These are phyloP conservation scores for Hippocampus zosterae DNA, from an alignment of 2,113 vertebrate species.

Conservation along the genomic window DNA sequence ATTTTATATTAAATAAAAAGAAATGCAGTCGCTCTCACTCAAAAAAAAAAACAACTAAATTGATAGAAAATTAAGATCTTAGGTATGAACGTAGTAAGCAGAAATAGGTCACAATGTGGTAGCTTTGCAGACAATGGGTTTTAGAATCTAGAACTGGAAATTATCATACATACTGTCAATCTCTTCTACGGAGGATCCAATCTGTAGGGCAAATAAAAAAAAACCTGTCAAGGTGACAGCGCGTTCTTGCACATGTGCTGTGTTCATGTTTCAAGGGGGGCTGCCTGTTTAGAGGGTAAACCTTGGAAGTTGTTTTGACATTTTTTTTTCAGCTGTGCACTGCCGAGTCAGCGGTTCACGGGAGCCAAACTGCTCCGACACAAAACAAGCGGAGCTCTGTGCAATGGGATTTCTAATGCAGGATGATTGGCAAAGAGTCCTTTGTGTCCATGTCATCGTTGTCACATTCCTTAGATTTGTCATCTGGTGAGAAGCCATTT, in stretches of 20 bases:
- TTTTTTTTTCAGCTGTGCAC: neutral
- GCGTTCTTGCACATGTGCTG: neutral
- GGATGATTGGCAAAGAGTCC: conserved; percentile 11
- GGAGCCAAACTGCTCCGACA: conserved; percentile 13
- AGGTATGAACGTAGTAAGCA: too few relatives aligned
- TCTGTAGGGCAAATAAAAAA: neutral
- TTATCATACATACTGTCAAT: neutral
- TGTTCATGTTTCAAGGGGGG: conserved; percentile 7
- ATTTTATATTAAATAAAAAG: too few relatives aligned
- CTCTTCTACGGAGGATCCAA: neutral
- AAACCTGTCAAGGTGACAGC: neutral
- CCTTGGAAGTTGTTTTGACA: conserved; percentile 11
- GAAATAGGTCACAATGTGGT: too few relatives aligned
- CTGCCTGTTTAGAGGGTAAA: conserved; percentile 21
- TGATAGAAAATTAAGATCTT: too few relatives aligned
- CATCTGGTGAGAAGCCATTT: neutral
- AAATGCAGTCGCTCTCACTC: too few relatives aligned
- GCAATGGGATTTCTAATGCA: conserved; percentile 1
- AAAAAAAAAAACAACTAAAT: too few relatives aligned
- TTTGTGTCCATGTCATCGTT: neutral
- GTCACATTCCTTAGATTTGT: conserved; percentile 5
- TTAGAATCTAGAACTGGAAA: neutral
- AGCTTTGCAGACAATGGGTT: neutral
- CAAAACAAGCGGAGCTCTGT: neutral
- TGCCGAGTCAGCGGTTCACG: conserved; percentile 17